These are phyloP conservation scores for Neomonachus schauinslandi DNA, from an alignment of 2,113 vertebrate genomes.

Conservation along the genomic window DNA sequence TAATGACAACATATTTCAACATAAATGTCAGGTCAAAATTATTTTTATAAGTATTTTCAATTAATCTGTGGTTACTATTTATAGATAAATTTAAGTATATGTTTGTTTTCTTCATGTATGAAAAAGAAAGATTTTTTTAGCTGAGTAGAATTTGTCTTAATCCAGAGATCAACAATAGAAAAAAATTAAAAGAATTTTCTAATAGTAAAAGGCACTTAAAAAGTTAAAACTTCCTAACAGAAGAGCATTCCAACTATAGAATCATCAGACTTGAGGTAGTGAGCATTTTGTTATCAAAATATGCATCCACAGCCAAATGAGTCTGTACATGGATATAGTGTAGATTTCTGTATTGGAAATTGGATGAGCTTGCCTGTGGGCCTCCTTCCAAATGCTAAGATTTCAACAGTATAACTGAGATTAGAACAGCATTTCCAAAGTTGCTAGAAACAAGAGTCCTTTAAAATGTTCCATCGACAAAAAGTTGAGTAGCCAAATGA, in stretches of 20 bases:
- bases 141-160: neutral
- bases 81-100: neutral
- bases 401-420: neutral
- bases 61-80: neutral
- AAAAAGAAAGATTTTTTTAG: neutral
- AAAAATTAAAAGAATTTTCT: constrained; percentile 5
- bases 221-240: neutral
- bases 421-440: neutral
- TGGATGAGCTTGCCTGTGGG: neutral
- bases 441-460: neutral
- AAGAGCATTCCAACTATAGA: neutral
- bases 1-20: neutral
- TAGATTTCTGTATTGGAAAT: neutral
- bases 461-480: neutral
- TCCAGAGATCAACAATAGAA: neutral
- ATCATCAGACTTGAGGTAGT: neutral
- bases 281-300: constrained; percentile 19
- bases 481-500: neutral
- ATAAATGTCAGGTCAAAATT: constrained; percentile 9
- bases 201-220: neutral
- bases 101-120: neutral
- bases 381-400: neutral
- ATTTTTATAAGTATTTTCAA: neutral
- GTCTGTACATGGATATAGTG: neutral
- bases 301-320: neutral